Evolutionary conservation across 37 sponge, comb jelly and placozoan genomes (phyloP).

Genomic region (Axinella damicornis): DNA sequence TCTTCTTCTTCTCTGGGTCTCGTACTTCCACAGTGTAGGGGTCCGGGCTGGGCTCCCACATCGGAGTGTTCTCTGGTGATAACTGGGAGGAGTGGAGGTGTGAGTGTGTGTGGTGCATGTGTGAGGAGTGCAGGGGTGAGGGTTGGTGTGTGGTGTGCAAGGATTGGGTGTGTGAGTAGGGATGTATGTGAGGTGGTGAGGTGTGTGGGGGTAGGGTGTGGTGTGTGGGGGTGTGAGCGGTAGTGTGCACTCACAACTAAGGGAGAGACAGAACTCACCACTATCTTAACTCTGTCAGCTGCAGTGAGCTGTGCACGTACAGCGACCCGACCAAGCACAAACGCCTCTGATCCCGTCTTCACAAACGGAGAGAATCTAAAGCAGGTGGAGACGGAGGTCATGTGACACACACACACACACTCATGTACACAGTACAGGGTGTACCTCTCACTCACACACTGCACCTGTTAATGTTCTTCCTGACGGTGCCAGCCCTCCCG

Average conservation of each 20-base stretch:
- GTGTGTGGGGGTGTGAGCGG: no score
- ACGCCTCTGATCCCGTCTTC: conserved; percentile 91
- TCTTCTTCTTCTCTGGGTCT: conserved; percentile 93
- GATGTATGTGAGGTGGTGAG: not conserved
- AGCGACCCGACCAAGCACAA: conserved; percentile 67
- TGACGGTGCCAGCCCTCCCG: conserved; percentile 70
- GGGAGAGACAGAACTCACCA: conserved; percentile 50
- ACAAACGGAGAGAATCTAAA: conserved; percentile 94
- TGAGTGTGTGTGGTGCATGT: no score
- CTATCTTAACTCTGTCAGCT: conserved; percentile 55
- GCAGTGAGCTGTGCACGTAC: conserved; percentile 10
- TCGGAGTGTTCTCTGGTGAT: conserved; percentile 50
- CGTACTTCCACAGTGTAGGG: conserved; percentile 68
- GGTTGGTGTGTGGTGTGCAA: not conserved
- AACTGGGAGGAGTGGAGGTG: not conserved
- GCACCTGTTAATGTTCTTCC: conserved; percentile 88
- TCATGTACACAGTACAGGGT: no score
- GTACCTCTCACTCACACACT: no score
- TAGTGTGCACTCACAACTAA: not conserved
- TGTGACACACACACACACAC: conserved; percentile 4
- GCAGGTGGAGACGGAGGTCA: not conserved
- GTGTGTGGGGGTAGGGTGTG: not conserved
- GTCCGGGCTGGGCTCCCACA: conserved; percentile 77
- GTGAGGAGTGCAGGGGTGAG: not conserved
- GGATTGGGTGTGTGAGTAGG: no score